A percentile compares a stretch with the other conserved stretches of the same genome.
Evolutionary conservation across 1,140 invertebrate species (phyloP).

Genomic region (Lordiphosa collinella): DNA sequence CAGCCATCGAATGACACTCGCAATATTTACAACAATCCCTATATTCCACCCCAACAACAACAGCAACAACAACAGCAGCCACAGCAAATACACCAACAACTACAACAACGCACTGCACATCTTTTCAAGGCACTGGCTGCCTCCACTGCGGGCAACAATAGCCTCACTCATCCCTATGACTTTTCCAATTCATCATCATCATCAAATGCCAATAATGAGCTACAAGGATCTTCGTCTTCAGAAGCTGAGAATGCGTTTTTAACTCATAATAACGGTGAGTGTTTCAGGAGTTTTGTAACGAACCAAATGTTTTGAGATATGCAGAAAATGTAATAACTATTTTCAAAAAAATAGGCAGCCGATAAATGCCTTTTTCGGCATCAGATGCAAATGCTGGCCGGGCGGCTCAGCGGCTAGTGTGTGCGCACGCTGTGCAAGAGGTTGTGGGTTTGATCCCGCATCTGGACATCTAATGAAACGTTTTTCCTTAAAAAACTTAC

Average conservation of each 20-base stretch:
- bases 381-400: too few species aligned
- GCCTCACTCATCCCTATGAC: constrained; percentile 69
- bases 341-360: too few species aligned
- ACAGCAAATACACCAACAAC: constrained; percentile 26
- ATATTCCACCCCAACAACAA: constrained; percentile 52
- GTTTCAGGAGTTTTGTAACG: neutral
- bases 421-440: too few species aligned
- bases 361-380: too few species aligned
- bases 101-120: constrained; percentile 58
- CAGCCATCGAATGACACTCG: constrained; percentile 63
- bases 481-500: too few species aligned
- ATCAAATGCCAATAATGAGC: constrained; percentile 67
- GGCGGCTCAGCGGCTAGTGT: too few species aligned
- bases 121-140: constrained; percentile 62
- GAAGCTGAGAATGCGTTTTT: constrained; percentile 71
- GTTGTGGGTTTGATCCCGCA: too few species aligned
- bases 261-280: constrained; percentile 76
- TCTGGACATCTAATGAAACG: too few species aligned
- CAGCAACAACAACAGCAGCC: constrained; percentile 40
- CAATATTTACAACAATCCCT: constrained; percentile 76
- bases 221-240: constrained; percentile 66
- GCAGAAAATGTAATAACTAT: too few species aligned
- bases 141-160: constrained; percentile 47
- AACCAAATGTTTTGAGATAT: too few species aligned
- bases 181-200: constrained; percentile 69